Conservation (phyloP, 2,113 vertebrate genomes). For the Tragulus kanchil region DNA sequence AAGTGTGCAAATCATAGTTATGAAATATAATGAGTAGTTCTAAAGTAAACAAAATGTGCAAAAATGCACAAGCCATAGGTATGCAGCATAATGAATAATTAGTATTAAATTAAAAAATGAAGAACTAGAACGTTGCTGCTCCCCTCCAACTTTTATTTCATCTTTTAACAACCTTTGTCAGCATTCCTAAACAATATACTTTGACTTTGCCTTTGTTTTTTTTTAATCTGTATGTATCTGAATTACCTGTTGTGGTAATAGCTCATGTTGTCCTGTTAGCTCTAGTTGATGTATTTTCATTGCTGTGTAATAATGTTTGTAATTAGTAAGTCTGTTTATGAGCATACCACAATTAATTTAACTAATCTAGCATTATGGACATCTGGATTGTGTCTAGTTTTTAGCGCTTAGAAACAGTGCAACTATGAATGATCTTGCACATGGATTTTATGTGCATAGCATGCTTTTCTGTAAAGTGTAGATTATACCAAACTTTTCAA, state of each 20-base stretch:
- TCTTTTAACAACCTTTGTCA: neutral
- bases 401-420: neutral
- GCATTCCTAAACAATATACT: neutral
- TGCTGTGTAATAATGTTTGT: neutral
- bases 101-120: neutral
- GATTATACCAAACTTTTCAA: neutral
- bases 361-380: conserved; percentile 8
- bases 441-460: neutral
- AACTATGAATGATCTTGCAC: neutral
- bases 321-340: neutral
- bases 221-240: neutral
- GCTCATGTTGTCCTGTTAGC: neutral
- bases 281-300: neutral
- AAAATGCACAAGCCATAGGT: neutral
- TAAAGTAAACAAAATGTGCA: neutral
- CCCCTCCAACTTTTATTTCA: neutral
- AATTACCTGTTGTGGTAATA: neutral
- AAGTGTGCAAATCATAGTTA: neutral
- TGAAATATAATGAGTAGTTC: neutral
- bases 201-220: neutral
- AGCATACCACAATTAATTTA: neutral
- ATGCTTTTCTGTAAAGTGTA: neutral
- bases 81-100: neutral
- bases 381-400: neutral
- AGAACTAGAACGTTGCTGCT: neutral